Base-by-base conservation (phyloP, 2,888 invertebrate species). In the Stramonita haemastoma region DNA sequence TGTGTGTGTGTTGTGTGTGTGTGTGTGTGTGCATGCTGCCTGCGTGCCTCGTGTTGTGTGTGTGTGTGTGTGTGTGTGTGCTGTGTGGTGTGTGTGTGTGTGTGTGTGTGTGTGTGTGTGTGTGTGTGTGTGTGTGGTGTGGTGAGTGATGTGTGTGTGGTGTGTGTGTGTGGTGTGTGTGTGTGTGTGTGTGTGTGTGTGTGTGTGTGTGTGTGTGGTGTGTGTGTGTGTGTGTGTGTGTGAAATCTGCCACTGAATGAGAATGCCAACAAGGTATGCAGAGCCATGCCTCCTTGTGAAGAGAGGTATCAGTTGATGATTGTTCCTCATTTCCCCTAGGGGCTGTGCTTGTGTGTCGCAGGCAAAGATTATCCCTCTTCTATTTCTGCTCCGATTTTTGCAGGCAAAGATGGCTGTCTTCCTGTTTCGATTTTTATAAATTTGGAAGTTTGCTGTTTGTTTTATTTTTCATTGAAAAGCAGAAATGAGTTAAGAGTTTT, bases 1-100 rank as follows among this genome's bases (percentile, higher is more conserved):
- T 32, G 77, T 77, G 77, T 32, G 77, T 77, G 77, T 32, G 77
- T n/a, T n/a, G n/a, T 11, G 77, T 77, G 77, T 77, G 77, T 77
- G 77, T 77, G 77, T 77, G 77, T 77, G 77, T 77, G 77, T 77
- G n/a, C n/a, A n/a, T n/a, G n/a, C n/a, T n/a, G n/a, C n/a, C n/a
- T n/a, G n/a, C n/a, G n/a, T n/a, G n/a, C n/a, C n/a, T n/a, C 29
- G 8, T 29, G n/a, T 29, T 29, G 77, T 77, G 32, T 29, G 77
- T 77, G 77, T 32, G 77, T 77, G 77, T 32, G 77, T 77, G 77
- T 32, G 77, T n/a, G n/a, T n/a, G n/a, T n/a, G n/a, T n/a, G n/a
- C n/a, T n/a, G n/a, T n/a, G n/a, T n/a, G n/a, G n/a, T n/a, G n/a
- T n/a, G n/a, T n/a, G n/a, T n/a, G n/a, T n/a, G n/a, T n/a, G n/a